Evolutionary conservation across 2,888 invertebrate species (phyloP).

Genomic region (Eupithecia dodoneata): DNA sequence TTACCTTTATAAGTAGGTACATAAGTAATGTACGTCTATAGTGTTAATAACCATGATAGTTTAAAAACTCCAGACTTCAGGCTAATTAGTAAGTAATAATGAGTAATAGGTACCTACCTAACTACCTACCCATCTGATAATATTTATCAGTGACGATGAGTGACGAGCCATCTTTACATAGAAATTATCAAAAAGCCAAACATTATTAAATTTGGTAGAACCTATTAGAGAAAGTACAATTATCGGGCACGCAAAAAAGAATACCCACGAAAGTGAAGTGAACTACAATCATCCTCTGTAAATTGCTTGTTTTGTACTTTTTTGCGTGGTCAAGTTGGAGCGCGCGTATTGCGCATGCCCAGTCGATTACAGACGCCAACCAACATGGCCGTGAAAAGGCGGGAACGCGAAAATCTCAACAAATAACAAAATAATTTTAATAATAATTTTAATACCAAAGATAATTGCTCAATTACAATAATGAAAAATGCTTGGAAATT

Average conservation of each 20-base stretch:
- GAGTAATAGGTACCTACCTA: no score
- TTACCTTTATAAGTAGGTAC: no score
- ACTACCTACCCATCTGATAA: neutral
- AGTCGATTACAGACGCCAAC: conserved; percentile 33
- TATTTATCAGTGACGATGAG: neutral
- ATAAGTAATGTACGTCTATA: no score
- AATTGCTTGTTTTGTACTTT: conserved; percentile 39
- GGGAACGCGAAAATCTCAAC: conserved; percentile 51
- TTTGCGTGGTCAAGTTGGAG: conserved; percentile 49
- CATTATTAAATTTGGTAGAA: neutral
- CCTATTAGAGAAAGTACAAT: conserved; percentile 58
- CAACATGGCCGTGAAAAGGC: conserved; percentile 64
- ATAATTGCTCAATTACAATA: conserved; percentile 57
- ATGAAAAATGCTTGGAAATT: conserved; percentile 73
- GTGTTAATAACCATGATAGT: no score
- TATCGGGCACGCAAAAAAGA: conserved; percentile 44
- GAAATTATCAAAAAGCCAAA: neutral
- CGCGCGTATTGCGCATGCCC: conserved; percentile 62
- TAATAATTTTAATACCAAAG: conserved; percentile 53
- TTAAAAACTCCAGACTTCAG: no score
- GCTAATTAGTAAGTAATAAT: no score
- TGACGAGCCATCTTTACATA: neutral
- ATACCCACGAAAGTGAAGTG: conserved; percentile 46
- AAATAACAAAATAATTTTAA: conserved; percentile 25
- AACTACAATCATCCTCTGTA: conserved; percentile 31